A percentile compares a stretch with the other conserved stretches of the same genome.
Evolutionary conservation across 2,113 vertebrate species (phyloP).

Genomic region (Labeo rohita): DNA sequence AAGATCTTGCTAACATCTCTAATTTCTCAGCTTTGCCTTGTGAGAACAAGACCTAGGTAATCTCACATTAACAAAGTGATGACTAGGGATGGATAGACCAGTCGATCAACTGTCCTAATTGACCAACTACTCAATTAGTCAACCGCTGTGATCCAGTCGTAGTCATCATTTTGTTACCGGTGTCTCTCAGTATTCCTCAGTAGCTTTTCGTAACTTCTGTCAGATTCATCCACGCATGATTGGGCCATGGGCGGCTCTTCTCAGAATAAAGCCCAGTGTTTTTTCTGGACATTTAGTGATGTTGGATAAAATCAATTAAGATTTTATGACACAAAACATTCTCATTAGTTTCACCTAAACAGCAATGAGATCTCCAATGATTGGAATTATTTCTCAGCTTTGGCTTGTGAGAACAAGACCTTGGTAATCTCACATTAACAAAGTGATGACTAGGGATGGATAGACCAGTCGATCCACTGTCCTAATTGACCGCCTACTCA

Average conservation of each 20-base stretch:
- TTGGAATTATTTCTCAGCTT: not conserved
- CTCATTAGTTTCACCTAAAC: not conserved
- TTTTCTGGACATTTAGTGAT: not conserved
- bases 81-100: not conserved
- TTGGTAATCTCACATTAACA: no score
- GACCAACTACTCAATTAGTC: not conserved
- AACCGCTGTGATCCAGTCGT: not conserved
- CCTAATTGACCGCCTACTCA: not conserved
- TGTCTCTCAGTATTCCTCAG: not conserved
- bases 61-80: not conserved
- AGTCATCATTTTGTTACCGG: not conserved
- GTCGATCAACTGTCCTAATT: not conserved
- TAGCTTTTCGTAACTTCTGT: not conserved
- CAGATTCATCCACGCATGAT: not conserved
- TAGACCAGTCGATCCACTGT: not conserved
- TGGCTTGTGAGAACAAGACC: not conserved
- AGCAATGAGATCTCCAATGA: not conserved
- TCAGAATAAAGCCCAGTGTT: not conserved
- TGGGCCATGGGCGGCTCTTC: not conserved
- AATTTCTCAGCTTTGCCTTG: not conserved
- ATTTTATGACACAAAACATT: not conserved
- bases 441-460: not conserved
- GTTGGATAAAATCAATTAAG: not conserved
- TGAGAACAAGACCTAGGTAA: not conserved
- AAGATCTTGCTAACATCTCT: not conserved